Evolutionary conservation across 2,888 invertebrate genomes (phyloP).

Genomic region (Lasius platythorax): DNA sequence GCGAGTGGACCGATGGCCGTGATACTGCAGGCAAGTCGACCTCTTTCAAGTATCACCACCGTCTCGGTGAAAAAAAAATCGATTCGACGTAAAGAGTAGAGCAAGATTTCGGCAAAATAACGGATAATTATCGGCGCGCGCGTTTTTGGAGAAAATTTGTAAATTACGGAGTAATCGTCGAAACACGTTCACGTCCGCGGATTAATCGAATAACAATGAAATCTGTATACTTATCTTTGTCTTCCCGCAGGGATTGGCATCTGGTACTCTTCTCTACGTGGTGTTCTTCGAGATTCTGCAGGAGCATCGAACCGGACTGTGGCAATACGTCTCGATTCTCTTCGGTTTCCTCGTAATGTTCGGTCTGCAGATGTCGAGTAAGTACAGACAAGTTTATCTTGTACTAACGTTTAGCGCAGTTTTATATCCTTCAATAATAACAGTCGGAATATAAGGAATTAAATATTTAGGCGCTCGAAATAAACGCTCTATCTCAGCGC

Average conservation of each 20-base stretch:
- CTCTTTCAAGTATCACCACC: background rate
- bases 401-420: background rate
- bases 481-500: background rate
- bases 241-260: conserved; percentile 92
- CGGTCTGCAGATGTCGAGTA: conserved; percentile 88
- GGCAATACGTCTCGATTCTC: conserved; percentile 90
- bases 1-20: conserved; percentile 88
- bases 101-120: background rate
- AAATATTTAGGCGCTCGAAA: background rate
- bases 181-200: background rate
- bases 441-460: background rate
- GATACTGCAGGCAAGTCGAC: conserved; percentile 79
- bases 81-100: background rate
- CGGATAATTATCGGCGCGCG: background rate
- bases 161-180: background rate
- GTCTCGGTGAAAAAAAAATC: background rate
- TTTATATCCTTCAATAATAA: background rate
- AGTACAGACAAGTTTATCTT: conserved; percentile 82
- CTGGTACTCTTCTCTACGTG: conserved; percentile 97
- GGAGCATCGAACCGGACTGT: conserved; percentile 87
- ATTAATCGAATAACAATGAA: background rate
- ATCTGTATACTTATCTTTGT: background rate
- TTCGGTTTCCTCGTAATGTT: conserved; percentile 92
- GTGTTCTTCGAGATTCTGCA: conserved; percentile 98
- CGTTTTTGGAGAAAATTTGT: background rate